phyloP scores from a whole-genome alignment of 2,113 vertebrate species.

The Lepidothrix coronata region DNA sequence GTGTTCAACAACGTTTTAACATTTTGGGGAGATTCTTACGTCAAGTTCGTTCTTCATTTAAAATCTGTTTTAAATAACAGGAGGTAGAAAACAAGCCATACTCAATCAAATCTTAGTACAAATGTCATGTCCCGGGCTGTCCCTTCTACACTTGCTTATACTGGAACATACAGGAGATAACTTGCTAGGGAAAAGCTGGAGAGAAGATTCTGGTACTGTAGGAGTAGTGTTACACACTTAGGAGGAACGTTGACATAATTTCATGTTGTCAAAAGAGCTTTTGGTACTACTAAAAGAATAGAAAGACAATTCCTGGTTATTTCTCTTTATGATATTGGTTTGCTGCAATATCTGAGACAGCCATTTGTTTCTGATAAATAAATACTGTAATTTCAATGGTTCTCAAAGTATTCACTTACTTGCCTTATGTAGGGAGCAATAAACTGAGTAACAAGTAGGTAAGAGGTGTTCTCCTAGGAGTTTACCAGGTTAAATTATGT shows the following conservation, averaged over 20 bases:
- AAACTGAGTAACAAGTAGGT: neutral
- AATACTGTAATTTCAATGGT: neutral
- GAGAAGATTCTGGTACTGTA: neutral
- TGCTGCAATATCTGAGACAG: neutral
- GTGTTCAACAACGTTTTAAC: neutral
- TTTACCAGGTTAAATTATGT: neutral
- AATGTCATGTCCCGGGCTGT: neutral
- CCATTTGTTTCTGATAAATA: neutral
- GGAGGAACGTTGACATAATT: neutral
- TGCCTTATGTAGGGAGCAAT: neutral
- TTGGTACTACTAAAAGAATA: neutral
- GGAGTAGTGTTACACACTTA: neutral
- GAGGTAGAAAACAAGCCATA: neutral
- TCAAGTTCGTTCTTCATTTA: neutral
- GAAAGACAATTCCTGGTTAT: neutral
- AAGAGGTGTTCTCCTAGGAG: neutral
- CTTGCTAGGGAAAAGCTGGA: neutral
- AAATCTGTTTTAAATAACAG: neutral
- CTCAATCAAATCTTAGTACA: neutral
- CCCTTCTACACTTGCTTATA: neutral
- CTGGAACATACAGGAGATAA: neutral
- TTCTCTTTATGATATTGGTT: neutral
- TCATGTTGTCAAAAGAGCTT: neutral
- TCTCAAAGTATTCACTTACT: neutral
- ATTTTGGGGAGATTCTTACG: neutral